Evolutionary conservation across 2,113 vertebrate species (phyloP).

Genomic region (Siniperca knerii): DNA sequence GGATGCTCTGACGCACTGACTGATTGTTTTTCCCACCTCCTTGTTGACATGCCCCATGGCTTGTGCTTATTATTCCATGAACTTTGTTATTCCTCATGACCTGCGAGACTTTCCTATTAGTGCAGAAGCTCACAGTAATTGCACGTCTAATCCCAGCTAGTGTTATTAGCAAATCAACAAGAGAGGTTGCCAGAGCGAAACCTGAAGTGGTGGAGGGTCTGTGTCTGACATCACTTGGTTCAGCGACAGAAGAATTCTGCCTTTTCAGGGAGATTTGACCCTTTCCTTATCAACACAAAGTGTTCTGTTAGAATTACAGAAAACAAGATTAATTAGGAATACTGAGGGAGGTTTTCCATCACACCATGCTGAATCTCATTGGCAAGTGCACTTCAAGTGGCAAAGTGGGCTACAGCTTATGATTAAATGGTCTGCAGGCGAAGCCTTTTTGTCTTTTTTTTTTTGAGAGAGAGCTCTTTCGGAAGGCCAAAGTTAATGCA

Average conservation of each 20-base stretch:
- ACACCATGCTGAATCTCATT: conserved; percentile 66
- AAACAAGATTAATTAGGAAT: conserved; percentile 64
- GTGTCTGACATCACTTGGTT: conserved; percentile 19
- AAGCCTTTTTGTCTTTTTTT: conserved; percentile 73
- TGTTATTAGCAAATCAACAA: conserved; percentile 45
- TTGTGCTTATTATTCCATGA: conserved; percentile 75
- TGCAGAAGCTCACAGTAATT: conserved; percentile 66
- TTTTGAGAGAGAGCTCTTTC: conserved; percentile 68
- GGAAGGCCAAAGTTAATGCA: conserved; percentile 83
- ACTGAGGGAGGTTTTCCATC: conserved; percentile 66
- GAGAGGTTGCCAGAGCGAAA: conserved; percentile 2
- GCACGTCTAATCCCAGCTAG: conserved; percentile 56
- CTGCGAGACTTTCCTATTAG: conserved; percentile 64
- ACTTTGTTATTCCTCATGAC: conserved; percentile 79
- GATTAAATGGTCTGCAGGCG: conserved; percentile 78
- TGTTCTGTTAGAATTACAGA: conserved; percentile 45
- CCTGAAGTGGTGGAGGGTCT: conserved; percentile 11
- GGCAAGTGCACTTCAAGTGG: conserved; percentile 78
- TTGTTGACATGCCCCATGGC: conserved; percentile 76
- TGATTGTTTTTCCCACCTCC: conserved; percentile 68
- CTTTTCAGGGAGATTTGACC: conserved; percentile 45
- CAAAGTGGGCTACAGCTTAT: conserved; percentile 75
- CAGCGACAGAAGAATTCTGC: conserved; percentile 25
- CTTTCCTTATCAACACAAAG: conserved; percentile 4
- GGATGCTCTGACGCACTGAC: conserved; percentile 69